Evolutionary conservation across 2,888 invertebrate species (phyloP), one percentile per base, ranked within the genome.

Genomic region (Crocallis elinguaria): DNA sequence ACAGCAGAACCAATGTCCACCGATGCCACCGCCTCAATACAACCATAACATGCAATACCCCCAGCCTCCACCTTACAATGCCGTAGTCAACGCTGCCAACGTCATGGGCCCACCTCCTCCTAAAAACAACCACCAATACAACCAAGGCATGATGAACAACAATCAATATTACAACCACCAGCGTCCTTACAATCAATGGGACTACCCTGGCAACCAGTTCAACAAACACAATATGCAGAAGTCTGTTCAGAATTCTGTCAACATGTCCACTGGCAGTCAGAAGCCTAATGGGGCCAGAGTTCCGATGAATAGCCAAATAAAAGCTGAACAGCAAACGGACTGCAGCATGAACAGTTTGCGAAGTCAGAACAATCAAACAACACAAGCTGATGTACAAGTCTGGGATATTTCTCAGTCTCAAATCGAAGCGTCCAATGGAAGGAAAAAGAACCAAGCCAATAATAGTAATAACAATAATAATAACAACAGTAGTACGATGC

Each of bases 361-460:
- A 37, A 92, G 93, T 63, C 92, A 91, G 59, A 86, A 84, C 12
- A 85, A 87, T 25, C 87, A 86, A 36, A 73, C 88, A 1, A 92
- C 92, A 5, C 62, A 62, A 32, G 54, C 63, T 16, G 94, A 95
- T 49, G 94, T 95, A 0, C 95, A 95, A 74, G 95, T 94, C 49
- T 92, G 94, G 81, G 94, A 94, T 60, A 94, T 95, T 55, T 94
- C 94, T 36, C 94, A 94, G 69, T 94, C 94, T 0, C 92, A 92
- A 64, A 88, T 88, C 61, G 92, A 91, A 69, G 90, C 92, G 0
- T 80, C 80, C 0, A 92, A 91, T 55, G 88, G 87, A 4, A 78
- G 86, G 46, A 88, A 83, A 69, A 90, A 86, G 73, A 88, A 79
- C 50, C 85, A 86, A 41, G 84, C 2, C 16, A 36, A 11, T 9